Conservation (phyloP, 2,888 invertebrate species). For the Drosophila dives region DNA sequence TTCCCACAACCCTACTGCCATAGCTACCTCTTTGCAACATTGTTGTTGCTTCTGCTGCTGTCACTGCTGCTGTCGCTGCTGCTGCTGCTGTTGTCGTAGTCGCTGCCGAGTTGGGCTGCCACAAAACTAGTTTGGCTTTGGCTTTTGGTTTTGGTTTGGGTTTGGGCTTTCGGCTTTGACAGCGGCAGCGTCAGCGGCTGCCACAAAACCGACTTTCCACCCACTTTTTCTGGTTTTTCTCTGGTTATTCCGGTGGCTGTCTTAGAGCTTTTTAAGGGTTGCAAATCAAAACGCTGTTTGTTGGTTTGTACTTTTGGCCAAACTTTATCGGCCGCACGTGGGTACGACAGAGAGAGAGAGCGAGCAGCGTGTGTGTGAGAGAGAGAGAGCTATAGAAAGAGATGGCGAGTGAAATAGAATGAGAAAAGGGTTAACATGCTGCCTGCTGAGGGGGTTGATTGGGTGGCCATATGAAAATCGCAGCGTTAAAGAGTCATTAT, state of each 20-base stretch:
- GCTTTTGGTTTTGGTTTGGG: constrained; percentile 41
- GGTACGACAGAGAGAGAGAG: constrained; percentile 7
- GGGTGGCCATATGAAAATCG: constrained; percentile 20
- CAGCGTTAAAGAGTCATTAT: constrained; percentile 73
- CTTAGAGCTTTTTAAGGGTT: constrained; percentile 75
- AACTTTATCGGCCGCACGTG: constrained; percentile 58
- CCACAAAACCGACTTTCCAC: constrained; percentile 71
- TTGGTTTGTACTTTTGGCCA: constrained; percentile 81
- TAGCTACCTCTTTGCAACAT: neutral
- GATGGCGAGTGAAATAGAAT: constrained; percentile 4
- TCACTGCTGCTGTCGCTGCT: neutral
- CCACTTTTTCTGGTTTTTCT: constrained; percentile 74
- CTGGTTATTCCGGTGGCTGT: constrained; percentile 63
- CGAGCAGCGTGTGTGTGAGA: neutral
- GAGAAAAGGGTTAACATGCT: constrained; percentile 1
- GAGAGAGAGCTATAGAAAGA: constrained; percentile 4
- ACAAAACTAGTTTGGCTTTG: constrained; percentile 78
- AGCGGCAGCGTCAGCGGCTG: constrained; percentile 31
- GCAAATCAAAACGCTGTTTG: constrained; percentile 81
- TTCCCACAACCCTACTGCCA: neutral
- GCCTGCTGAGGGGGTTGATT: constrained; percentile 7
- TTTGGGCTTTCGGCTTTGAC: constrained; percentile 38
- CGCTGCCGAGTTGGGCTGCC: constrained; percentile 61
- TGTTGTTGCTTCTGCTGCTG: neutral
- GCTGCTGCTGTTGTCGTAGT: constrained; percentile 33